These are phyloP conservation scores for Pitta sordida DNA, from an alignment of 2,113 vertebrate genomes.

Conservation along the genomic window DNA sequence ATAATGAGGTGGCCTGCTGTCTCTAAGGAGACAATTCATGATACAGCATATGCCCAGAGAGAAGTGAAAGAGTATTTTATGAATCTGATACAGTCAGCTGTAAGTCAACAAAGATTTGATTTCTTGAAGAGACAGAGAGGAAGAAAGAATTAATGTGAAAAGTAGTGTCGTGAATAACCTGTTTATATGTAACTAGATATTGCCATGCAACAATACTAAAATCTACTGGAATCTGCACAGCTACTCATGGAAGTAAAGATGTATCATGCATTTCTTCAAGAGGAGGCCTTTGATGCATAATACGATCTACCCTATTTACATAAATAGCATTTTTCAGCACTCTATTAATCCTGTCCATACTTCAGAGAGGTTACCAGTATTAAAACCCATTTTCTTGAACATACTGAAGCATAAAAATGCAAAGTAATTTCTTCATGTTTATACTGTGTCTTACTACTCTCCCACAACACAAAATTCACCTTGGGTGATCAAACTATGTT, in stretches of 20 bases:
- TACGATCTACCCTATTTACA: neutral
- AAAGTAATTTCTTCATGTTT: neutral
- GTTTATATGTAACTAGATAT: neutral
- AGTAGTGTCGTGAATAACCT: neutral
- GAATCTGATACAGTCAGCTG: neutral
- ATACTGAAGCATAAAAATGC: neutral
- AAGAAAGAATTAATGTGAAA: neutral
- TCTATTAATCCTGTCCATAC: neutral
- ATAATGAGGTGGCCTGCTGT: slow-evolving; percentile 65
- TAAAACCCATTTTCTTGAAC: neutral
- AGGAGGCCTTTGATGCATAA: neutral
- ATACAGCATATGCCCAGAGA: slow-evolving; percentile 47
- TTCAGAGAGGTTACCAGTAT: neutral
- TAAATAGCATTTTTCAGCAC: neutral
- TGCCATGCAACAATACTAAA: neutral
- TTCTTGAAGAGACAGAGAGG: slow-evolving; percentile 38
- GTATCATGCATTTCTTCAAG: neutral
- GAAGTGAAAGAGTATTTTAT: slow-evolving; percentile 33
- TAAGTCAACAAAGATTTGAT: slow-evolving; percentile 34
- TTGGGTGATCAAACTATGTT: neutral
- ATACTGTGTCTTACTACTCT: neutral
- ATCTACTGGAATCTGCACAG: neutral
- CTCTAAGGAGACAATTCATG: slow-evolving; percentile 63
- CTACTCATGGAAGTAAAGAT: neutral
- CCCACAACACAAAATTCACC: neutral